Percentiles rank a stretch among this genome's conserved stretches.
Evolutionary conservation across 2,888 invertebrate genomes (phyloP).

Genomic region (Cheilosia variabilis): DNA sequence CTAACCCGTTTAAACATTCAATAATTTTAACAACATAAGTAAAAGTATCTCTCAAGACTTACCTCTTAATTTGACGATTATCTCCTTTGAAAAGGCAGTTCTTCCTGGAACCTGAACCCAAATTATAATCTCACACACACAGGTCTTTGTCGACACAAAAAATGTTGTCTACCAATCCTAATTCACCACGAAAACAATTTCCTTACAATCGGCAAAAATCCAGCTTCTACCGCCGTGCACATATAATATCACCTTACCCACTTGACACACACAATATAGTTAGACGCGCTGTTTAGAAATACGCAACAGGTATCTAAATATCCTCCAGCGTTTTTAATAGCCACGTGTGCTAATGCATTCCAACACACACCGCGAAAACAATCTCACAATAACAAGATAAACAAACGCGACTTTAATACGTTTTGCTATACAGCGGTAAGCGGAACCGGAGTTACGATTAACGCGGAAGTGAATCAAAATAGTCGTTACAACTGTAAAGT

Average conservation of each 20-base stretch:
- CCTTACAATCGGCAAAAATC: not conserved
- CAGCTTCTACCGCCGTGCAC: conserved; percentile 3
- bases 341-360: conserved; percentile 71
- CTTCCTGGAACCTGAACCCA: too few relatives aligned
- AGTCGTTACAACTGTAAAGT: not conserved
- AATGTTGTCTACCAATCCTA: too few relatives aligned
- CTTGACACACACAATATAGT: conserved; percentile 39
- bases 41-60: too few relatives aligned
- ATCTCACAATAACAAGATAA: conserved; percentile 41
- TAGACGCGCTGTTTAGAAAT: conserved; percentile 64
- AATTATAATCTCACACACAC: too few relatives aligned
- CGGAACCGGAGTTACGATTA: conserved; percentile 5
- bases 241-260: not conserved
- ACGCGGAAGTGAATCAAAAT: conserved; percentile 6
- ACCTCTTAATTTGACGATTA: too few relatives aligned
- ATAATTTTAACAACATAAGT: too few relatives aligned
- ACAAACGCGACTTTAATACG: conserved; percentile 22
- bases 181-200: too few relatives aligned
- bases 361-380: conserved; percentile 57
- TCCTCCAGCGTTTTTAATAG: conserved; percentile 73
- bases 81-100: too few relatives aligned
- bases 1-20: too few relatives aligned
- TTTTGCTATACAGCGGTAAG: not conserved
- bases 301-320: conserved; percentile 77
- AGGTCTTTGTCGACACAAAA: too few relatives aligned